A percentile compares a stretch with the other conserved stretches of the same genome.
Conservation (phyloP, 2,888 invertebrate species). For the Agonopterix heracliana region DNA sequence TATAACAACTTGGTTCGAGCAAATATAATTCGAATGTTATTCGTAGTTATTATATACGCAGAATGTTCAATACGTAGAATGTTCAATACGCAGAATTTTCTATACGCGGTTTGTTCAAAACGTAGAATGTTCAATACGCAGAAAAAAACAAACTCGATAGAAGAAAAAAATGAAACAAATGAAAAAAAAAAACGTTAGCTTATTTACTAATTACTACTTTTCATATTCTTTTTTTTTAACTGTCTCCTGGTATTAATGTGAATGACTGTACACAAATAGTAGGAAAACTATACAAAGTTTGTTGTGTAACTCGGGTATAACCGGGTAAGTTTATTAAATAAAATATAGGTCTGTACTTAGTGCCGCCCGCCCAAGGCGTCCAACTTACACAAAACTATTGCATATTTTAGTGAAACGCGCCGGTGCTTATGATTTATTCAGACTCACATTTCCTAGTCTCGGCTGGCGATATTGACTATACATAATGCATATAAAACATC, state of each 20-base stretch:
- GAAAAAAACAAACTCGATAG: no score
- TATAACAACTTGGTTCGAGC: no score
- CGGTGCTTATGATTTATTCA: constrained; percentile 68
- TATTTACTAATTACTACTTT: no score
- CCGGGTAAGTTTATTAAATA: constrained; percentile 62
- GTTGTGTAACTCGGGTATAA: constrained; percentile 46
- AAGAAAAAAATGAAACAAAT: no score
- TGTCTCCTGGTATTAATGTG: not conserved
- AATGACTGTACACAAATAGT: constrained; percentile 38
- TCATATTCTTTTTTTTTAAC: no score
- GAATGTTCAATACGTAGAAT: no score
- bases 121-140: no score
- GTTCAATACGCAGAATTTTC: no score
- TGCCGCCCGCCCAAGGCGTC: constrained; percentile 52
- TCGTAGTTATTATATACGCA: no score
- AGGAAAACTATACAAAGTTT: constrained; percentile 45
- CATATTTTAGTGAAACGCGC: constrained; percentile 69
- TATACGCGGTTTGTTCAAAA: no score
- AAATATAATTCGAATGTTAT: no score
- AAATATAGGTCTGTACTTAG: constrained; percentile 59
- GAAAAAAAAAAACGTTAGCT: no score
- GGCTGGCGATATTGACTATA: constrained; percentile 58
- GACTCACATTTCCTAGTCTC: constrained; percentile 58
- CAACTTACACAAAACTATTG: constrained; percentile 71
- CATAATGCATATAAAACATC: constrained; percentile 54